phyloP scores from a whole-genome alignment of 2,113 vertebrate species.

The Mixornis gularis region DNA sequence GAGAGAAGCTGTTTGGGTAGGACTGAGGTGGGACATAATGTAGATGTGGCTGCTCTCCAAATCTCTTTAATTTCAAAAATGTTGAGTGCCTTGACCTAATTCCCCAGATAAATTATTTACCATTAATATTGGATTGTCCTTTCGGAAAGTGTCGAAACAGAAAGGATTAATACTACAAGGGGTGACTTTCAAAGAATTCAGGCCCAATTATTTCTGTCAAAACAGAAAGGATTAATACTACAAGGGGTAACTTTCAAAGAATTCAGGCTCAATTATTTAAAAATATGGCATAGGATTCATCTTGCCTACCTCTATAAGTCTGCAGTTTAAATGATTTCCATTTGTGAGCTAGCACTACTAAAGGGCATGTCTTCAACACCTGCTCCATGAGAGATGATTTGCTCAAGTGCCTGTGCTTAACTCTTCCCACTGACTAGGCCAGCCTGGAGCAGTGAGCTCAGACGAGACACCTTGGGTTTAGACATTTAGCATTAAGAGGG shows the following conservation, averaged over 20 bases:
- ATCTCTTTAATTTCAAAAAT: neutral
- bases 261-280: neutral
- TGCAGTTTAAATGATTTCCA: neutral
- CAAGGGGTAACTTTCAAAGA: neutral
- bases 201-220: neutral
- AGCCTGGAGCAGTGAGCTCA: slow-evolving; percentile 4
- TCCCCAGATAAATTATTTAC: neutral
- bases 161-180: neutral
- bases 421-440: neutral
- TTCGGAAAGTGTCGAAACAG: neutral
- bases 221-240: neutral
- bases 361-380: neutral
- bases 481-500: neutral
- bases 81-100: neutral
- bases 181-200: neutral
- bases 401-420: neutral
- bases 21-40: neutral
- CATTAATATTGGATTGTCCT: neutral
- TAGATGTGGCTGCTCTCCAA: neutral
- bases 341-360: neutral
- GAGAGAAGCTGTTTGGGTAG: neutral
- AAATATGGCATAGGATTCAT: neutral
- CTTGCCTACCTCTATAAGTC: neutral
- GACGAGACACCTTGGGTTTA: neutral
- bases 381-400: neutral